These are phyloP conservation scores for Porites australiensis DNA, from an alignment of 64 coral and sea anemone genomes.

Conservation along the genomic window DNA sequence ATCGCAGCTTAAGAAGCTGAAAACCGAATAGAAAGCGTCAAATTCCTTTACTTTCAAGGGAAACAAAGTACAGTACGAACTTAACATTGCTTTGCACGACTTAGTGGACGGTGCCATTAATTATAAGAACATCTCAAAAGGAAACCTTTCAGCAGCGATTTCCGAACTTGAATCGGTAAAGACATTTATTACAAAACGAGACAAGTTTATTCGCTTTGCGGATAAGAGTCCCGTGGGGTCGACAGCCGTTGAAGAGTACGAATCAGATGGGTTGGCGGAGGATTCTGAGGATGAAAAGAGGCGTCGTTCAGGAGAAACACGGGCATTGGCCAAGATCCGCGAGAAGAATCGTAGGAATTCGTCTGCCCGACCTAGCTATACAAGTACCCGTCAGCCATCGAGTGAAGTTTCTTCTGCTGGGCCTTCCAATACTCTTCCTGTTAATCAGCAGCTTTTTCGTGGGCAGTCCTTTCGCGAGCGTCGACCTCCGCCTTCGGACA, in stretches of 20 bases:
- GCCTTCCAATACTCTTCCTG: constrained; percentile 30
- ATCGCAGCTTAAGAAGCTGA: constrained; percentile 65
- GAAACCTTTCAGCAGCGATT: no score
- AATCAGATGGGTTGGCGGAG: neutral
- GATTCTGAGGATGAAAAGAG: no score
- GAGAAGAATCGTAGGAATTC: no score
- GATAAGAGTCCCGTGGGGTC: constrained; percentile 51
- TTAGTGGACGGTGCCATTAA: constrained; percentile 1
- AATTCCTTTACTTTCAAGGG: constrained; percentile 64
- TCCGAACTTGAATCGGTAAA: no score
- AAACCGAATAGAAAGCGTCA: constrained; percentile 57
- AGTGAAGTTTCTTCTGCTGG: no score
- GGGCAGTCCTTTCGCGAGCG: constrained; percentile 51
- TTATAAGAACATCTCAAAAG: constrained; percentile 26
- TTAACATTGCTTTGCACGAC: constrained; percentile 34
- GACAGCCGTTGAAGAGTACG: constrained; percentile 56
- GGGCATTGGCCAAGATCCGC: no score
- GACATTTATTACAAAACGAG: no score
- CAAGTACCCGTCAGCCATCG: neutral
- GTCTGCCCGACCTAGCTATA: constrained; percentile 4
- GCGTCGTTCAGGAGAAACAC: no score
- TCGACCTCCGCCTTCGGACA: constrained; percentile 55
- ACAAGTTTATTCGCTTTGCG: no score
- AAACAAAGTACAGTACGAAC: constrained; percentile 70
- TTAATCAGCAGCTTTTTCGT: constrained; percentile 35